Base-by-base conservation (phyloP, 1,140 invertebrate species). In the Drosophila setifemur region DNA sequence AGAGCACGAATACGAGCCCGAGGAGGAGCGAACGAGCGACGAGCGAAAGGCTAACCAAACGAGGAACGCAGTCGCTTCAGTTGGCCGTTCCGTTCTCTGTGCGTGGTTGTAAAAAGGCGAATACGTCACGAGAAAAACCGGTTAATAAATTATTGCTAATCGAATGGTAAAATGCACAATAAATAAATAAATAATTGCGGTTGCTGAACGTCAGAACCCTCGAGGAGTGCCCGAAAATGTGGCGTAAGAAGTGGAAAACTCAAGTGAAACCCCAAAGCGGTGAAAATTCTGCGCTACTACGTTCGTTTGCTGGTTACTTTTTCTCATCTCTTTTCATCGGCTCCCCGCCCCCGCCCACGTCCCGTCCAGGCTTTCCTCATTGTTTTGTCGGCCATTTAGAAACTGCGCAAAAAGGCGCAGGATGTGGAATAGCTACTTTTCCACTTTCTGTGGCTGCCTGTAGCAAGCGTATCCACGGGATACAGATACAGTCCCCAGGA, bases 131-230 rank as follows among this genome's bases (percentile, higher is more conserved):
- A 77, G 82, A 67, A 82, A 77, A 89, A 88, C 86, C 86, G 86
- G 86, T 88, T 88, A 85, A 88, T 86, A 88, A 85, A 86, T 88
- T 88, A 88, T 88, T 88, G 85, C 57, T 74, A 88, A 88, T 85
- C 78, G 63, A 61, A 64, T 88, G 83, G 70, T 50, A 73, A 67
- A 79, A 72, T 55, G 29, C 60, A 71, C 45, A 73, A 69, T 74
- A 88, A 83, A 73, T 73, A 75, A 73, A 64, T 78, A 53, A 63
- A 71, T 45, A n/a, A n/a, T n/a, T n/a, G n/a, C n/a, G n/a, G n/a
- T n/a, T n/a, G n/a, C n/a, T n/a, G n/a, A n/a, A n/a, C n/a, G n/a
- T n/a, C n/a, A n/a, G n/a, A n/a, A n/a, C n/a, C n/a, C n/a, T n/a
- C n/a, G n/a, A n/a, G n/a, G n/a, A n/a, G n/a, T 66, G 44, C 14